Evolutionary conservation across 2,797 vertebrate genomes (phyloP).

Genomic region (Hypotaenidia philippensis): DNA sequence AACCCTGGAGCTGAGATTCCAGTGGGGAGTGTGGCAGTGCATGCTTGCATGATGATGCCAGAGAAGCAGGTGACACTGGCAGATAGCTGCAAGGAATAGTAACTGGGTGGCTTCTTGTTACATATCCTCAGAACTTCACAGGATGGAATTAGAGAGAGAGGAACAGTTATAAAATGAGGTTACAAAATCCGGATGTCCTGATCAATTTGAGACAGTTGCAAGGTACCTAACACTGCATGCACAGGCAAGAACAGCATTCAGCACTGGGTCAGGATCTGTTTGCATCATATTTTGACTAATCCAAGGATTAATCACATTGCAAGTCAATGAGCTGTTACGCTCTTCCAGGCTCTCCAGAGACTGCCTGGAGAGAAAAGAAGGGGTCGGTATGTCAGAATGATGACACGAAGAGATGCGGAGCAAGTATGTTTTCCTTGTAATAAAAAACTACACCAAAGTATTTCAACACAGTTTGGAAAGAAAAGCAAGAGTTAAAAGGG

Average conservation of each 20-base stretch:
- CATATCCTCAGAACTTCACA: conserved; percentile 85
- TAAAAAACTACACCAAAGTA: background rate
- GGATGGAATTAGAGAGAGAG: conserved; percentile 81
- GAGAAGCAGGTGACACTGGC: conserved; percentile 84
- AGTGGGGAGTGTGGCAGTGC: conserved; percentile 78
- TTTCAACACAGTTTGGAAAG: conserved; percentile 14
- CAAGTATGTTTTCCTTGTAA: conserved; percentile 24
- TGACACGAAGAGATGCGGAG: background rate
- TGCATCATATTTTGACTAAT: conserved; percentile 73
- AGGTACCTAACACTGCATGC: conserved; percentile 71
- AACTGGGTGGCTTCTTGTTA: conserved; percentile 79
- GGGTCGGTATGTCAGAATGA: background rate
- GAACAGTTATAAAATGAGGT: conserved; percentile 81
- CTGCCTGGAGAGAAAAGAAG: background rate
- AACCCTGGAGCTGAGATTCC: conserved; percentile 83
- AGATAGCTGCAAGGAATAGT: conserved; percentile 76
- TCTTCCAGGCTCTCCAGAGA: conserved; percentile 43
- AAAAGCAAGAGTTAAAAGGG: conserved; percentile 16
- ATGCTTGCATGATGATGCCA: conserved; percentile 84
- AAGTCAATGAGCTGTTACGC: conserved; percentile 61
- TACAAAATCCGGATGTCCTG: conserved; percentile 83
- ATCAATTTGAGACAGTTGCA: conserved; percentile 79
- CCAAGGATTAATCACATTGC: conserved; percentile 75
- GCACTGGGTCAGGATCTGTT: conserved; percentile 66
- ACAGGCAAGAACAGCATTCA: conserved; percentile 62